Conservation (phyloP, 2,797 vertebrate genomes). For the Fundulus diaphanus region DNA sequence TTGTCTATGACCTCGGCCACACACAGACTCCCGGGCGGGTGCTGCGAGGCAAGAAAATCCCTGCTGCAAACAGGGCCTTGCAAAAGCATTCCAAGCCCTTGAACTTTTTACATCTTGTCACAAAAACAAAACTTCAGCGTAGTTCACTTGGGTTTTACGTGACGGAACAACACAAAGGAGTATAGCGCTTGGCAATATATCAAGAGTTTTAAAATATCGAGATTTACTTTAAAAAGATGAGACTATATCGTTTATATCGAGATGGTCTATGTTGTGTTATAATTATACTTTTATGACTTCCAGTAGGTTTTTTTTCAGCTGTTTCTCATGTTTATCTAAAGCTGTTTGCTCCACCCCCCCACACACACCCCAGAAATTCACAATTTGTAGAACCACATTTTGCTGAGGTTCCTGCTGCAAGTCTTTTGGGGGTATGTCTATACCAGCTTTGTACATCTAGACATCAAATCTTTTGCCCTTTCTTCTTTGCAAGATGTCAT, state of each 20-base stretch:
- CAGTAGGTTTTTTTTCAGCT: no score
- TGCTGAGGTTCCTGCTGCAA: not conserved
- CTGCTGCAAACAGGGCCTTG: constrained; percentile 11
- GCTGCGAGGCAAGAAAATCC: constrained; percentile 53
- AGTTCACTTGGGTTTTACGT: not conserved
- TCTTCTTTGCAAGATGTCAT: not conserved
- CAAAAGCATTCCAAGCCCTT: constrained; percentile 3
- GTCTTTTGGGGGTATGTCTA: not conserved
- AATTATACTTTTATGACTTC: no score
- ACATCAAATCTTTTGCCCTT: not conserved
- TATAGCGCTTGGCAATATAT: no score
- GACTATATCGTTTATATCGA: no score
- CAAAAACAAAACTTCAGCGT: not conserved
- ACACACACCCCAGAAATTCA: no score
- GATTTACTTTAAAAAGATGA: no score
- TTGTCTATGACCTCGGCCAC: constrained; percentile 59
- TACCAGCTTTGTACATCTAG: not conserved
- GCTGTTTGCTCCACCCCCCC: no score
- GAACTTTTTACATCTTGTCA: not conserved
- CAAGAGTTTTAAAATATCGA: no score
- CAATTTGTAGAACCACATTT: not conserved
- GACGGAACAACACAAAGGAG: not conserved
- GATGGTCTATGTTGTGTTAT: no score
- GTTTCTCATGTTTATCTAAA: no score
- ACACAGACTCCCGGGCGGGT: constrained; percentile 53